Conservation (phyloP, 2,113 vertebrate genomes). For the Leptocoma aspasia region DNA sequence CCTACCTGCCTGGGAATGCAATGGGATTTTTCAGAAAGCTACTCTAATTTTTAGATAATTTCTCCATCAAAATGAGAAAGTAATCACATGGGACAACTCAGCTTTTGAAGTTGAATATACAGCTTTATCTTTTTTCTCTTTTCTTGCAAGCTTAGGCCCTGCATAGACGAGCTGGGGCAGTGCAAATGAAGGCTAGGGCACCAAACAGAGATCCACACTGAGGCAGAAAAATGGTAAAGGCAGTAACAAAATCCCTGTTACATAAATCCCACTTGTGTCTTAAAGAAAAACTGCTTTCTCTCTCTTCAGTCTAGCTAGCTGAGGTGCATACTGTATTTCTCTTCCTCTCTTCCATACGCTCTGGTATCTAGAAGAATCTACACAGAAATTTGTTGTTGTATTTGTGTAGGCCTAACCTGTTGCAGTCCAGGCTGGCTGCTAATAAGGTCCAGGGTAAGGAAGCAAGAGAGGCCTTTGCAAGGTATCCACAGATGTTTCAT, state of each 20-base stretch:
- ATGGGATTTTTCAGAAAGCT: not conserved
- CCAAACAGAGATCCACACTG: accelerated
- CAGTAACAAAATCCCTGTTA: not conserved
- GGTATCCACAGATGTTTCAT: no score
- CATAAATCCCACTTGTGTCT: not conserved
- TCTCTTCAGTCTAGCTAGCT: not conserved
- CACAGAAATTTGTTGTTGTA: not conserved
- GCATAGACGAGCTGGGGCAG: not conserved
- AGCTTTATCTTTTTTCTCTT: not conserved
- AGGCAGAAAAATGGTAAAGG: not conserved
- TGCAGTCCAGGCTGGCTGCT: no score
- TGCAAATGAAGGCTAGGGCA: not conserved
- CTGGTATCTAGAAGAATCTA: not conserved
- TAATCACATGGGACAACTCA: not conserved
- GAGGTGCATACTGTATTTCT: not conserved
- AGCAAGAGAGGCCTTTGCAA: no score
- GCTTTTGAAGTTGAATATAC: not conserved
- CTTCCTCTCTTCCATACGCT: not conserved
- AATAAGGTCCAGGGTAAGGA: no score
- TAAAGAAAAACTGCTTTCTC: not conserved
- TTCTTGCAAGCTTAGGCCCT: not conserved
- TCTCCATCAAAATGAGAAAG: not conserved
- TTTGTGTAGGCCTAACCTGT: not conserved
- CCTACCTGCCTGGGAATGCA: not conserved
- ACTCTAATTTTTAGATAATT: not conserved